phyloP scores from a whole-genome alignment of 2,113 vertebrate species.

The Grantiella picta region DNA sequence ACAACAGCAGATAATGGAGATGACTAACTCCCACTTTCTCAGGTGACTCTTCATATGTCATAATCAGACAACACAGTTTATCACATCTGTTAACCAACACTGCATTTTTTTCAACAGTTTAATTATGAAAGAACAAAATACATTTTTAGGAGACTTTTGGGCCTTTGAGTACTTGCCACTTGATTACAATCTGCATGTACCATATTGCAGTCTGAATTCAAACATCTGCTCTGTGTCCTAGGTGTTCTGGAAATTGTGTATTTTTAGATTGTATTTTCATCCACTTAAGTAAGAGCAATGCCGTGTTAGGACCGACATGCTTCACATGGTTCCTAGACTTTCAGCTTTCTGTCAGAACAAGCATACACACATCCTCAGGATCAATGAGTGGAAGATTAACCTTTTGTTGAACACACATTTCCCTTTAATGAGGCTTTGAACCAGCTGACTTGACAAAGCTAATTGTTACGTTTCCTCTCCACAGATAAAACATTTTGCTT shows the following conservation, averaged over 20 bases:
- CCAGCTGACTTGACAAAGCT: neutral
- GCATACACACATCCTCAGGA: fast-evolving
- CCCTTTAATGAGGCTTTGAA: neutral
- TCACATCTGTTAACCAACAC: neutral
- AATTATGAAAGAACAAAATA: neutral
- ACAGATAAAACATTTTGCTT: neutral
- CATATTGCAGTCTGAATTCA: neutral
- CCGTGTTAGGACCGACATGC: neutral
- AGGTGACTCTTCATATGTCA: neutral
- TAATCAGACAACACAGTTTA: neutral
- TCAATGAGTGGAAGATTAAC: neutral
- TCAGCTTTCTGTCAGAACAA: neutral
- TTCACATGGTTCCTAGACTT: neutral
- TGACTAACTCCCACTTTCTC: neutral
- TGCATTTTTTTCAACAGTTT: neutral
- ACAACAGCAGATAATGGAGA: neutral
- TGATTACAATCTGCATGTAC: neutral
- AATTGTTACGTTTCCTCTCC: neutral
- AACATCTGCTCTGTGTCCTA: neutral
- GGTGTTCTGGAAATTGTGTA: neutral
- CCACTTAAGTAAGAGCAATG: neutral
- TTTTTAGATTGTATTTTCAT: neutral
- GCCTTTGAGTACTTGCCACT: neutral
- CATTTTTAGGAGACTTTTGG: neutral
- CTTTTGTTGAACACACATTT: neutral